These are phyloP conservation scores for Odobenus rosmarus DNA, from an alignment of 2,113 vertebrate species.

Conservation along the genomic window DNA sequence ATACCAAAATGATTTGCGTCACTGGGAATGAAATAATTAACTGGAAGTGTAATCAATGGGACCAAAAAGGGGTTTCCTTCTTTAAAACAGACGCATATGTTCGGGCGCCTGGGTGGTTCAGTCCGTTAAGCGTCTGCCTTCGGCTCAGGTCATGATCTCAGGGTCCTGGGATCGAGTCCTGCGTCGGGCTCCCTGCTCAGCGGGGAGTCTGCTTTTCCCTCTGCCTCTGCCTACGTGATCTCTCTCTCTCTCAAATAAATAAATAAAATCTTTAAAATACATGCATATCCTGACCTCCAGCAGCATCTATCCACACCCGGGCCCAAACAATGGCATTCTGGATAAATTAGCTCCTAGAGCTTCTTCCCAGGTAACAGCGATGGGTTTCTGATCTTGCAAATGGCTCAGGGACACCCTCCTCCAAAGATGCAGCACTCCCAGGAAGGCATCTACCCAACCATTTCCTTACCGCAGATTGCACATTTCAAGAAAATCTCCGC, in stretches of 20 bases:
- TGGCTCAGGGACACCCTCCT: neutral
- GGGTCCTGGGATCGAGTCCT: too few relatives aligned
- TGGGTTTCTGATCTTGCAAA: neutral
- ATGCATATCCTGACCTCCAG: neutral
- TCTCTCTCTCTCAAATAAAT: too few relatives aligned
- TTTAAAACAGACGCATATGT: neutral
- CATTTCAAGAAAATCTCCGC: neutral
- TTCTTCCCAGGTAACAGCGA: neutral
- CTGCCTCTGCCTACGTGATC: too few relatives aligned
- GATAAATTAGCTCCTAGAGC: neutral
- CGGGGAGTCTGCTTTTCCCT: too few relatives aligned
- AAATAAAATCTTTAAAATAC: neutral
- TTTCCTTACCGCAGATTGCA: neutral
- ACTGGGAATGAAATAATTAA: neutral
- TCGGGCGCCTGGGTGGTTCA: too few relatives aligned
- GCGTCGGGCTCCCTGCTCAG: too few relatives aligned
- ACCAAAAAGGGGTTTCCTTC: neutral
- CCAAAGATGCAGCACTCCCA: neutral
- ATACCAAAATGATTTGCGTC: neutral
- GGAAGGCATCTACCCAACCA: neutral
- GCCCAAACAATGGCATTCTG: neutral
- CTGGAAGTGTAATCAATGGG: neutral
- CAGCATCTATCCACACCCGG: neutral
- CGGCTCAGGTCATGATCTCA: too few relatives aligned
- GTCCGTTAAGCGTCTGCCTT: too few relatives aligned